Percentiles rank a stretch among this genome's conserved stretches.
Conservation (phyloP, 2,888 invertebrate species). For the Pristionchus exspectatus region DNA sequence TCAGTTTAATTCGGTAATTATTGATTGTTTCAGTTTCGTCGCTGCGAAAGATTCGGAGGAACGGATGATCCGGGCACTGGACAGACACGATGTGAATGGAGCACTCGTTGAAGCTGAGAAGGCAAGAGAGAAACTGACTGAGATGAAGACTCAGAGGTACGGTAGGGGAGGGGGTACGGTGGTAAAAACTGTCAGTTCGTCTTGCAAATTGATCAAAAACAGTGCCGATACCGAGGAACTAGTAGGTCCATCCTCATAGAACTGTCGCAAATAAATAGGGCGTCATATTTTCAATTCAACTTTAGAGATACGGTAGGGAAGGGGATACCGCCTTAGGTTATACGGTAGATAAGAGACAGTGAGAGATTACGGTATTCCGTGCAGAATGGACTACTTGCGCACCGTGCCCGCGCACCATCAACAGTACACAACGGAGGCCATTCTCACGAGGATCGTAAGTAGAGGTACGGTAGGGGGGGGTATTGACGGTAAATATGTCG, state of each 20-base stretch:
- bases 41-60: slow-evolving; percentile 25
- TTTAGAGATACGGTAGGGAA: too few species aligned
- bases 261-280: too few species aligned
- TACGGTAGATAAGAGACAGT: neutral
- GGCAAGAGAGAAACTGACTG: slow-evolving; percentile 33
- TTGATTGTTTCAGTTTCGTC: slow-evolving; percentile 17
- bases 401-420: slow-evolving; percentile 2
- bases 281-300: too few species aligned
- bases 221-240: too few species aligned
- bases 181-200: too few species aligned
- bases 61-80: neutral
- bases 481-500: too few species aligned
- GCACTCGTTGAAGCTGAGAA: neutral
- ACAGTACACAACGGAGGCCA: slow-evolving; percentile 37
- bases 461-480: neutral
- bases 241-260: too few species aligned
- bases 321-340: neutral
- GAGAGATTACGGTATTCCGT: slow-evolving; percentile 8
- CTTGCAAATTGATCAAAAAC: too few species aligned
- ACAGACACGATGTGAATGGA: neutral
- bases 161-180: neutral
- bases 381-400: neutral
- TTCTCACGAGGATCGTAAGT: neutral
- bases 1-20: neutral
- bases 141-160: slow-evolving; percentile 16